Evolutionary conservation across 2,888 invertebrate genomes (phyloP).

Genomic region (Troides aeacus): DNA sequence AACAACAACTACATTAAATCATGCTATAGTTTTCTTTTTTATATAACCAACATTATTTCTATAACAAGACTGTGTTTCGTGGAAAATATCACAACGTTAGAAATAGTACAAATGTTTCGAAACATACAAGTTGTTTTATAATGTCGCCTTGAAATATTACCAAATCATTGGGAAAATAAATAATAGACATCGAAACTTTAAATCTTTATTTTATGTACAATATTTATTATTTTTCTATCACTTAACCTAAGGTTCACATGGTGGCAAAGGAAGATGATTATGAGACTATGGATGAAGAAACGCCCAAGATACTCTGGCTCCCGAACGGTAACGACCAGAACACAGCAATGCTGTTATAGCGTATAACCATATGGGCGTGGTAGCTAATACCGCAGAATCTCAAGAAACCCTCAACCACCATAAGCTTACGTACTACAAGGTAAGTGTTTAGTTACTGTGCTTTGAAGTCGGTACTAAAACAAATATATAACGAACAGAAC

Average conservation of each 20-base stretch:
- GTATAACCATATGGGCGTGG: too few species aligned
- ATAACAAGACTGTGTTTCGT: conserved; percentile 11
- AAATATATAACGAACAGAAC: background rate
- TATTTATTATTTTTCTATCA: background rate
- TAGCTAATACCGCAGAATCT: too few species aligned
- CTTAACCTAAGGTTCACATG: too few species aligned
- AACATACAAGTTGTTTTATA: conserved; percentile 6
- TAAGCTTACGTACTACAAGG: too few species aligned
- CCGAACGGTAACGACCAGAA: too few species aligned
- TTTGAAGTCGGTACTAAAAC: background rate
- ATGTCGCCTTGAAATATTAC: conserved; percentile 11
- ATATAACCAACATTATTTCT: conserved; percentile 6
- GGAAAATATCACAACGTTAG: conserved; percentile 18
- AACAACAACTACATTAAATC: background rate
- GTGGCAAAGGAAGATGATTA: too few species aligned
- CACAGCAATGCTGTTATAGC: too few species aligned
- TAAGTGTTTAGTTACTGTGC: too few species aligned
- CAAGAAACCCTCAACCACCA: too few species aligned
- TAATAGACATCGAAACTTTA: background rate
- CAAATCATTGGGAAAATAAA: background rate
- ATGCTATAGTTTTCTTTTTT: conserved; percentile 16
- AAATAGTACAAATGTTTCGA: conserved; percentile 17
- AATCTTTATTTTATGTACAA: conserved; percentile 14
- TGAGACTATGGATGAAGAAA: too few species aligned
- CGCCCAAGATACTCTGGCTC: too few species aligned